Base-by-base conservation (phyloP, 2,113 vertebrate species). In the Heterocephalus glaber region DNA sequence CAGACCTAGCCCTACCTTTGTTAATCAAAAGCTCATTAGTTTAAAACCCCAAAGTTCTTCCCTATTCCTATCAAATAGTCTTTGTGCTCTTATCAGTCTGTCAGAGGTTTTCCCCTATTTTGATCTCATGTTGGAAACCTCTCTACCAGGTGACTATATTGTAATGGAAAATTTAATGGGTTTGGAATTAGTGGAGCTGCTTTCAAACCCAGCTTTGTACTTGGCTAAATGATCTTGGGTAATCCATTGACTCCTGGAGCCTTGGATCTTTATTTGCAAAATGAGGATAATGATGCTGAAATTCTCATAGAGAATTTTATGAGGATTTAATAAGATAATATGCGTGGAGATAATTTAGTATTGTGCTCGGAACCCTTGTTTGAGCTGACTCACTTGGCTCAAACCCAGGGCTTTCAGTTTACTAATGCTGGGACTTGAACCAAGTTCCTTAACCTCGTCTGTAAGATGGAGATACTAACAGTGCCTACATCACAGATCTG, bases 321-420 rank as follows among this genome's bases (percentile, higher is more conserved):
- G 41, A 90, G 90, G 56, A 30, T 70, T 66, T 94, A 81, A 70
- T 91, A 68, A 94, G 60, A 82, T 76, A 61, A 41, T 92, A 33
- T 28, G 41, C 66, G 58, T 88, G 54, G 66, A 95, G 56, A 41
- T 33, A 58, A 49, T 49, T 58, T 38, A 66, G n/a, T 47, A 4
- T 26, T 65, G 77, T 88, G 65, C 28, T 93, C 82, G 61, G 94
- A 92, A 82, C 24, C 47, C 49, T 83, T 13, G 10, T 70, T 66
- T 79, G 79, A 88, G 58, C 24, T 90, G 65, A 92, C 17, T 89
- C 41, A 89, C 16, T 74, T 66, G 85, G 60, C 86, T 90, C n/a
- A 72, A 77, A 63, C 47, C 56, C 41, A 80, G 93, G 58, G 22
- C 66, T 93, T 95, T 54, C 26, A 9, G 44, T 49, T 63, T 20